Conservation (phyloP, 1,140 invertebrate genomes). For the Atta texana region DNA sequence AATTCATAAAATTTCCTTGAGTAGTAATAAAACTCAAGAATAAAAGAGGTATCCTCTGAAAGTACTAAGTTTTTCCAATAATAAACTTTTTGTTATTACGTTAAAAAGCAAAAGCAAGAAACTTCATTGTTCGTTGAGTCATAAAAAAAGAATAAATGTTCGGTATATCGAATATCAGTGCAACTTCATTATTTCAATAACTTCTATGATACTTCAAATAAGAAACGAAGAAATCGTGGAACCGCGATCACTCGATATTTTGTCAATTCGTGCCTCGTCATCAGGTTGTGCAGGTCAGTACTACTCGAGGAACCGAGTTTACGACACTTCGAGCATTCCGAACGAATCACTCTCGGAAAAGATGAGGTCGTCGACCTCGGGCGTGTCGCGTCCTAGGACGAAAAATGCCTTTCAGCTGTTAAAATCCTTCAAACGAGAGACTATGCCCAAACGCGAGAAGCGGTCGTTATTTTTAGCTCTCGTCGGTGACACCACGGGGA, state of each 20-base stretch:
- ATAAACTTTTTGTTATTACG: neutral
- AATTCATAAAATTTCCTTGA: neutral
- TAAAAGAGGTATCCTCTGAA: neutral
- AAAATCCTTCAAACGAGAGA: conserved; percentile 71
- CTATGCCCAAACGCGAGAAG: conserved; percentile 11
- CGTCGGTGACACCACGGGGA: conserved; percentile 61
- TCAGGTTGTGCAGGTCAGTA: conserved; percentile 47
- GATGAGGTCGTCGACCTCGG: conserved; percentile 60
- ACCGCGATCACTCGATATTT: neutral
- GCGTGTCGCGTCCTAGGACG: conserved; percentile 58
- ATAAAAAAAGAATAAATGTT: neutral
- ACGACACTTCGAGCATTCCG: conserved; percentile 51
- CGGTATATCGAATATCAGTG: neutral
- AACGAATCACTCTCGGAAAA: conserved; percentile 59
- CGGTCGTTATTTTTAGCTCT: conserved; percentile 66
- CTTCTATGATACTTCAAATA: neutral
- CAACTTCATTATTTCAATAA: neutral
- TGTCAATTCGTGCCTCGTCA: neutral
- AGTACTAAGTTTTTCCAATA: neutral
- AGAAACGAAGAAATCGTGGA: neutral
- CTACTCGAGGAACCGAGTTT: conserved; percentile 50
- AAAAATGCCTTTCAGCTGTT: conserved; percentile 76
- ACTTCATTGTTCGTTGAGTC: neutral
- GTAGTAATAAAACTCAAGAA: neutral
- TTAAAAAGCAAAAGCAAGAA: no score